These are phyloP conservation scores for Tor tambroides DNA, from an alignment of 2,113 vertebrate genomes.

Conservation along the genomic window DNA sequence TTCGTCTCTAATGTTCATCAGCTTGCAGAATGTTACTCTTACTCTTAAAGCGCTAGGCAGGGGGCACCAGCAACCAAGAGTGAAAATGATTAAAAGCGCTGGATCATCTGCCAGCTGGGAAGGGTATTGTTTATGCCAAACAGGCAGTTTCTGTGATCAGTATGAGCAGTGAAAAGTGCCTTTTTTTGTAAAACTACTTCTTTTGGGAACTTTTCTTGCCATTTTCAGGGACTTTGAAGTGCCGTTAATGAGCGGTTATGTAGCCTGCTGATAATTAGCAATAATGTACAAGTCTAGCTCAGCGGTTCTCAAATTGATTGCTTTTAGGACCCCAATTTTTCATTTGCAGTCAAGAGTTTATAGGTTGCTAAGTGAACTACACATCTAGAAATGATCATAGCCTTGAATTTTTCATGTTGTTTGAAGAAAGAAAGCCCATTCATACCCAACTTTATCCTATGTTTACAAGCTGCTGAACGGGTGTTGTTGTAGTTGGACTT, in stretches of 20 bases:
- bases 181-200: background rate
- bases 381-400: background rate
- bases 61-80: constrained; percentile 34
- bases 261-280: background rate
- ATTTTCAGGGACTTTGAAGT: background rate
- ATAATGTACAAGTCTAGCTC: background rate
- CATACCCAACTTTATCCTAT: background rate
- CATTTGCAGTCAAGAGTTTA: background rate
- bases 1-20: constrained; percentile 21
- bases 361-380: background rate
- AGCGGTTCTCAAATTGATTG: background rate
- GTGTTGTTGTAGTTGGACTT: too few species aligned
- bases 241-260: background rate
- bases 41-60: constrained; percentile 43
- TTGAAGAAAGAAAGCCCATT: background rate
- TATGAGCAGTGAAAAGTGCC: background rate
- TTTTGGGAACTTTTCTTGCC: background rate
- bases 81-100: constrained; percentile 44
- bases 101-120: constrained; percentile 39
- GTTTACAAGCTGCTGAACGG: background rate
- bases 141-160: constrained; percentile 32
- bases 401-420: background rate
- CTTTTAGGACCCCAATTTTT: background rate
- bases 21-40: constrained; percentile 27
- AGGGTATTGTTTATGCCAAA: constrained; percentile 47